Evolutionary conservation across 1,140 invertebrate genomes (phyloP).

Genomic region (Pseudomyrmex cubaensis): DNA sequence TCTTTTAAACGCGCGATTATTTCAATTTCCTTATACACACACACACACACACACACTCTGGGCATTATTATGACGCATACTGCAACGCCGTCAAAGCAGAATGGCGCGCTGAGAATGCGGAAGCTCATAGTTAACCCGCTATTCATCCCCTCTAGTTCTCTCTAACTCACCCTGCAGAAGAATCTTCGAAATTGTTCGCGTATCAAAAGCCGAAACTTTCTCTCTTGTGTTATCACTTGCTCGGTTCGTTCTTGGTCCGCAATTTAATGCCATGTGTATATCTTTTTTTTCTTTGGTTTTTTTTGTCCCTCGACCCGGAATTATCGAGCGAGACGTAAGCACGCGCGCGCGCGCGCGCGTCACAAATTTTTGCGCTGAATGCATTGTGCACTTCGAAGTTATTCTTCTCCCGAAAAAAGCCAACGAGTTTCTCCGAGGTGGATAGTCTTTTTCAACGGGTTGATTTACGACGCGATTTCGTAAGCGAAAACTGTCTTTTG

Average conservation of each 20-base stretch:
- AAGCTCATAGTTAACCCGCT: conserved; percentile 75
- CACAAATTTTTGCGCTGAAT: conserved; percentile 37
- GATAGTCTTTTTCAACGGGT: conserved; percentile 27
- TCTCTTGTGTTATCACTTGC: conserved; percentile 17
- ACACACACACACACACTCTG: neutral
- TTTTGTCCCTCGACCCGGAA: neutral
- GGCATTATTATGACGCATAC: conserved; percentile 67
- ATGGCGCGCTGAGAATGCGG: conserved; percentile 73
- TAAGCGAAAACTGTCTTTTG: conserved; percentile 46
- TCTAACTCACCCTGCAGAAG: conserved; percentile 46
- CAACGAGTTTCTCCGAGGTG: neutral
- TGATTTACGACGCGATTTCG: conserved; percentile 52
- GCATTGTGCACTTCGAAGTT: conserved; percentile 26
- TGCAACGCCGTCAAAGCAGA: conserved; percentile 73
- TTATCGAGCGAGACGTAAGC: conserved; percentile 20
- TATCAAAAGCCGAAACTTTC: conserved; percentile 66
- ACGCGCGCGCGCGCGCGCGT: conserved; percentile 4
- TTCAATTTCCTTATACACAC: neutral
- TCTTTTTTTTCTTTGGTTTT: neutral
- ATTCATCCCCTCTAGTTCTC: conserved; percentile 54
- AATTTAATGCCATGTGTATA: conserved; percentile 29
- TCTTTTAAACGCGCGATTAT: conserved; percentile 31
- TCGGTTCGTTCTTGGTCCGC: neutral
- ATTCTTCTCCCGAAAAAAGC: conserved; percentile 36
- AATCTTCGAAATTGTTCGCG: conserved; percentile 75